phyloP scores from a whole-genome alignment of 2,797 vertebrate species.

The Cuniculus paca region DNA sequence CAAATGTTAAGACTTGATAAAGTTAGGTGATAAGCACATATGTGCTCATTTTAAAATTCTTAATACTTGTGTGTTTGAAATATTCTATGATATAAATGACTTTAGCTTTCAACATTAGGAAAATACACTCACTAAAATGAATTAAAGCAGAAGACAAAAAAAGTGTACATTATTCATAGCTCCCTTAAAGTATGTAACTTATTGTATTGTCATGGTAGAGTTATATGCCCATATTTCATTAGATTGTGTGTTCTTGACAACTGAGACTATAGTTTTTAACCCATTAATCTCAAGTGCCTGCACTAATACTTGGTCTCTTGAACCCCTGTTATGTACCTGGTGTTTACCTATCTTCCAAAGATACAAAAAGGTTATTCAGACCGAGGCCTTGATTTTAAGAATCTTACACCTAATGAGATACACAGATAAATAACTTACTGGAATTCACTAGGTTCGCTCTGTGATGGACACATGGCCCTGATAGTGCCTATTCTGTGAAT shows the following conservation, averaged over 20 bases:
- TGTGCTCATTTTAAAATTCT: neutral
- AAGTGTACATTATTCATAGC: neutral
- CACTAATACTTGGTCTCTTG: neutral
- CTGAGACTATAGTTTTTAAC: neutral
- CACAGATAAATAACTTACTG: neutral
- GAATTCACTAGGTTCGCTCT: neutral
- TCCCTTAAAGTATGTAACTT: neutral
- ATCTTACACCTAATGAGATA: neutral
- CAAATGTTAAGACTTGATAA: neutral
- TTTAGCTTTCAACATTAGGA: neutral
- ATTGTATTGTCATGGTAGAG: neutral
- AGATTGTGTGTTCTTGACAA: neutral
- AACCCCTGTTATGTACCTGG: neutral
- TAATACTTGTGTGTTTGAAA: neutral
- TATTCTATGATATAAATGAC: neutral
- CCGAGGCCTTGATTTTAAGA: neutral
- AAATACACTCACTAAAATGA: neutral
- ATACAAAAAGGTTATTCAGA: neutral
- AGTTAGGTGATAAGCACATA: neutral
- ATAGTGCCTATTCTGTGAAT: neutral
- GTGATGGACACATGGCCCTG: neutral
- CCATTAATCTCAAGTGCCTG: neutral
- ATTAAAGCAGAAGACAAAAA: neutral
- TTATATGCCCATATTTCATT: neutral
- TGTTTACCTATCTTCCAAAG: neutral